phyloP scores from a whole-genome alignment of 2,888 invertebrate species.

The Synanthedon vespiformis region DNA sequence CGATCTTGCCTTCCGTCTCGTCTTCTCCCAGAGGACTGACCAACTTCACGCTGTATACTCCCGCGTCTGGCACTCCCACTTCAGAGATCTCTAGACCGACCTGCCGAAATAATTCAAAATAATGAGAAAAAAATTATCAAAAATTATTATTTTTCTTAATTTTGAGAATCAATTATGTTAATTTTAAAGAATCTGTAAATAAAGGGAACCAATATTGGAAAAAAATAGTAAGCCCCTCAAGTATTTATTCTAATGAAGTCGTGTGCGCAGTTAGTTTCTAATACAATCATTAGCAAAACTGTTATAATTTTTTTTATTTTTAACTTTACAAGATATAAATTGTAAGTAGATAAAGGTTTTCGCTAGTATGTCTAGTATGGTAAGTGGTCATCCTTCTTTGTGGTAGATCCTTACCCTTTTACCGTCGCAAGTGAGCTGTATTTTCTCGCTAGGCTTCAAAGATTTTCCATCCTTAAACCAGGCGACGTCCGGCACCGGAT shows the following conservation, averaged over 20 bases:
- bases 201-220: neutral
- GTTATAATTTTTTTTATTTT: too few species aligned
- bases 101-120: conserved; percentile 25
- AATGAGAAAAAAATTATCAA: neutral
- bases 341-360: too few species aligned
- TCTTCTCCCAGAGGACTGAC: conserved; percentile 84
- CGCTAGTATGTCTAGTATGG: too few species aligned
- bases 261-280: too few species aligned
- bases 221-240: neutral
- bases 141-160: neutral
- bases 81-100: conserved; percentile 81
- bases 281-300: too few species aligned
- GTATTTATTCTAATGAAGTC: too few species aligned
- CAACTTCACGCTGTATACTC: conserved; percentile 80
- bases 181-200: neutral
- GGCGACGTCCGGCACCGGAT: conserved; percentile 83
- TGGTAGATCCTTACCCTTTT: conserved; percentile 67
- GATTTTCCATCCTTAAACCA: conserved; percentile 85
- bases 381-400: too few species aligned
- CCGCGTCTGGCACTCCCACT: conserved; percentile 78
- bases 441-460: conserved; percentile 73
- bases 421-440: conserved; percentile 85
- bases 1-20: conserved; percentile 75
- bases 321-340: too few species aligned
- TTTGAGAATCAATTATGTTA: too few species aligned